phyloP scores from a whole-genome alignment of 2,113 vertebrate genomes.

The Chiloscyllium plagiosum region DNA sequence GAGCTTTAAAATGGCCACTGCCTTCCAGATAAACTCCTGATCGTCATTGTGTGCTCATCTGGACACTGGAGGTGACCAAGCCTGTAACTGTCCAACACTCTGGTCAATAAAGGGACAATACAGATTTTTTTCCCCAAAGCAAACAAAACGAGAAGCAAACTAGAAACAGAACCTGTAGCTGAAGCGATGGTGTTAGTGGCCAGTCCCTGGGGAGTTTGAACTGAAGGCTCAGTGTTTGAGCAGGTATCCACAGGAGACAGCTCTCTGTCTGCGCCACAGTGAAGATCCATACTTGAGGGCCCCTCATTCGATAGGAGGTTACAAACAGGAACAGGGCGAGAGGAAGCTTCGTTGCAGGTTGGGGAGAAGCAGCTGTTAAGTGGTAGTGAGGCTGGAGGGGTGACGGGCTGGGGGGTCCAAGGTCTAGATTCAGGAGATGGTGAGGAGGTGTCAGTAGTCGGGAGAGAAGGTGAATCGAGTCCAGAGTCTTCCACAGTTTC shows the following conservation, averaged over 20 bases:
- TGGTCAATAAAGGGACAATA: not conserved
- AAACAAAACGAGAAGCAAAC: not conserved
- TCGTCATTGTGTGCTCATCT: not conserved
- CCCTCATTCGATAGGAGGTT: not conserved
- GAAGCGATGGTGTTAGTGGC: not conserved
- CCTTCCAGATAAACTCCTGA: not conserved
- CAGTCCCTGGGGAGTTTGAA: too few relatives aligned
- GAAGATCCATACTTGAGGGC: slow-evolving; percentile 39
- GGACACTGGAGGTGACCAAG: not conserved
- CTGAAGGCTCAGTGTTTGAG: not conserved
- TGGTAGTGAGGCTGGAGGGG: slow-evolving; percentile 47
- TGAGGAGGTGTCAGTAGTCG: slow-evolving; percentile 64
- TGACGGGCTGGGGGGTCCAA: slow-evolving; percentile 70
- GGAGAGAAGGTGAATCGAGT: slow-evolving; percentile 81
- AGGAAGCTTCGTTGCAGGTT: slow-evolving; percentile 52
- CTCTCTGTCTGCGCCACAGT: not conserved
- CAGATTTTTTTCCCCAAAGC: not conserved
- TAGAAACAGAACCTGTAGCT: not conserved
- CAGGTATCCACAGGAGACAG: not conserved
- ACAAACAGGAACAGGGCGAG: slow-evolving; percentile 44
- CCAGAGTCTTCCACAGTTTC: slow-evolving; percentile 89
- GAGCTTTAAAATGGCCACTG: not conserved
- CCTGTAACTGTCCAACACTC: not conserved
- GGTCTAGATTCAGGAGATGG: slow-evolving; percentile 75
- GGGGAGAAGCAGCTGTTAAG: slow-evolving; percentile 53